Conservation (phyloP, 2,888 invertebrate species). For the Andrena trimmerana region DNA sequence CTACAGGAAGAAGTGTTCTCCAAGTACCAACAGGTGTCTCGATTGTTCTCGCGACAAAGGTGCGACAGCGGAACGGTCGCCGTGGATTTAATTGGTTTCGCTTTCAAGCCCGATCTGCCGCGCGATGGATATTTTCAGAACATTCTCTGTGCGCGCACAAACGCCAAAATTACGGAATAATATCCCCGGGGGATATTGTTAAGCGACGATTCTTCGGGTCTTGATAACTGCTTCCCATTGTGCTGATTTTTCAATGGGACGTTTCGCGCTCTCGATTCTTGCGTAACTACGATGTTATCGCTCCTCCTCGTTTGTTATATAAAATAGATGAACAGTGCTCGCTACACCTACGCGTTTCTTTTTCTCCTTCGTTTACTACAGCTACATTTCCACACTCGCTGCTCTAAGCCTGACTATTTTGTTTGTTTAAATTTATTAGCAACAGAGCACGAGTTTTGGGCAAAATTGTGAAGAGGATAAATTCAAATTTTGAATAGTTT, state of each 20-base stretch:
- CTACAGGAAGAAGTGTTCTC: background rate
- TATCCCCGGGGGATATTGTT: background rate
- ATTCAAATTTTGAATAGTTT: too few relatives aligned
- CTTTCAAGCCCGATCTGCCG: background rate
- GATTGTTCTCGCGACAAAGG: background rate
- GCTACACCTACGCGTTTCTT: background rate
- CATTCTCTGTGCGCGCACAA: background rate
- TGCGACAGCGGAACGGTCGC: background rate
- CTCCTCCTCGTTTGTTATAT: constrained; percentile 7
- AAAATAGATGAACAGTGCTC: constrained; percentile 10
- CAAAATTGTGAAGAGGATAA: too few relatives aligned
- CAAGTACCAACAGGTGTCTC: background rate
- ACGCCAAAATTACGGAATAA: background rate
- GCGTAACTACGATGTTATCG: constrained; percentile 14
- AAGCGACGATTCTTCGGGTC: background rate
- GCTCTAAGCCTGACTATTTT: background rate
- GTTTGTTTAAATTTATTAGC: background rate
- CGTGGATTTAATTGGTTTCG: constrained; percentile 2
- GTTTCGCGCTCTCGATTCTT: constrained; percentile 23
- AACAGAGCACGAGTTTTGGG: background rate
- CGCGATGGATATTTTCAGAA: constrained; percentile 3
- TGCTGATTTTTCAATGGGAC: constrained; percentile 3
- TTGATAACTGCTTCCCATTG: constrained; percentile 23
- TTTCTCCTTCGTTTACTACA: background rate
- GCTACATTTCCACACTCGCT: background rate